A percentile compares a stretch with the other conserved stretches of the same genome.
Conservation (phyloP, 1,140 invertebrate species). For the Drosophila parabipectinata region DNA sequence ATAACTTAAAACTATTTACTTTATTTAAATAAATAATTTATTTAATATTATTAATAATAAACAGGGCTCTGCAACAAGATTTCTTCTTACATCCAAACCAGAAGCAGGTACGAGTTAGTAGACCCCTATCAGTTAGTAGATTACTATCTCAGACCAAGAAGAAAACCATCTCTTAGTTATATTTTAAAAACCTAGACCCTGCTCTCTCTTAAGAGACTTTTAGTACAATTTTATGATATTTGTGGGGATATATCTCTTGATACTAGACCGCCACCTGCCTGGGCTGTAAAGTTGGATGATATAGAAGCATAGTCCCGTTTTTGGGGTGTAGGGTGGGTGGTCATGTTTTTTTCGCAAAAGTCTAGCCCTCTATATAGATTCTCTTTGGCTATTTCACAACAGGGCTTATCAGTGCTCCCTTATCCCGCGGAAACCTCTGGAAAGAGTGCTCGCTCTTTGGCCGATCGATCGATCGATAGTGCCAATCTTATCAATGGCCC, state of each 20-base stretch:
- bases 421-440: slow-evolving; percentile 36
- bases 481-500: slow-evolving; percentile 35
- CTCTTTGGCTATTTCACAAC: slow-evolving; percentile 41
- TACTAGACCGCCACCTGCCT: neutral
- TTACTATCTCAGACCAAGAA: neutral
- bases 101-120: no score
- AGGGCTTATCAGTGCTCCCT: slow-evolving; percentile 32
- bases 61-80: no score
- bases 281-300: slow-evolving; percentile 8
- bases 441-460: slow-evolving; percentile 36
- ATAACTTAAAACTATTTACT: no score
- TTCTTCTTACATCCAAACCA: no score
- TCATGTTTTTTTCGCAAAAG: no score
- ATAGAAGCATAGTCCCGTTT: slow-evolving; percentile 7
- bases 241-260: neutral
- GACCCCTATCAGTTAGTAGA: neutral
- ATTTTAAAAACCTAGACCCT: neutral
- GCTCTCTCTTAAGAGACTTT: slow-evolving; percentile 19
- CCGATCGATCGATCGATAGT: slow-evolving; percentile 22
- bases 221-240: neutral
- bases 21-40: no score
- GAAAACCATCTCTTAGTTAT: neutral
- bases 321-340: neutral
- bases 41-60: no score
- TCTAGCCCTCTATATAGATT: slow-evolving; percentile 20